Base-by-base conservation (phyloP, 2,797 vertebrate genomes). In the Acropternis orthonyx region DNA sequence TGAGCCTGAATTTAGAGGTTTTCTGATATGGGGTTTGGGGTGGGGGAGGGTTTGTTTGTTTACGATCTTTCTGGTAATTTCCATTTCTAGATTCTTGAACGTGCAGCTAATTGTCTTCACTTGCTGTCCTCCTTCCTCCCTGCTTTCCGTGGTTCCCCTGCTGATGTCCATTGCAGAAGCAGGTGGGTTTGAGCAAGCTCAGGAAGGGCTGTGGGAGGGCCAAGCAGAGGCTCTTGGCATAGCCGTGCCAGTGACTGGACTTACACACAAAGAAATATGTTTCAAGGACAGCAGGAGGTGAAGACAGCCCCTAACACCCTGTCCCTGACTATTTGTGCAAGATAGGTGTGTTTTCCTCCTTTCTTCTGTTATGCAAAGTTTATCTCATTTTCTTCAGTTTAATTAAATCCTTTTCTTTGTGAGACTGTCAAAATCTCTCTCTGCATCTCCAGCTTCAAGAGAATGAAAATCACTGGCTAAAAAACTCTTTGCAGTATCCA, bases 331-430 rank as follows among this genome's bases (percentile, higher is more conserved):
- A 54, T 74, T 79, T 37, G 41, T 73, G 48, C 7, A 3, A 63
- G 63, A 82, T 76, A 69, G 66, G 62, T 62, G 11, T 52, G 12
- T 92, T 78, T 86, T 73, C 30, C 34, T 89, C 34, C 28, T 75
- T 81, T 68, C 76, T 93, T 94, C 93, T 93, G 36, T 96, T 75
- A 90, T 86, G 90, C 69, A 93, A 94, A 95, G 17, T 93, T 97
- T 85, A 93, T 93, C 61, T 96, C 68, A 75, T 94, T 95, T 96
- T 91, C 87, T 88, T 88, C 87, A 77, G 78, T 94, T 95, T 94
- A 92, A 94, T 95, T 96, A 95, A 96, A 94, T 92, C 58, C 26
- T n/a, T 93, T 78, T 59, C 76, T 92, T 89, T 96, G 62, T 88
- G 66, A 55, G 80, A 41, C 73, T 94, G 85, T 91, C 89, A 94